These are phyloP conservation scores for Champsocephalus gunnari DNA, from an alignment of 2,797 vertebrate species.

Conservation along the genomic window DNA sequence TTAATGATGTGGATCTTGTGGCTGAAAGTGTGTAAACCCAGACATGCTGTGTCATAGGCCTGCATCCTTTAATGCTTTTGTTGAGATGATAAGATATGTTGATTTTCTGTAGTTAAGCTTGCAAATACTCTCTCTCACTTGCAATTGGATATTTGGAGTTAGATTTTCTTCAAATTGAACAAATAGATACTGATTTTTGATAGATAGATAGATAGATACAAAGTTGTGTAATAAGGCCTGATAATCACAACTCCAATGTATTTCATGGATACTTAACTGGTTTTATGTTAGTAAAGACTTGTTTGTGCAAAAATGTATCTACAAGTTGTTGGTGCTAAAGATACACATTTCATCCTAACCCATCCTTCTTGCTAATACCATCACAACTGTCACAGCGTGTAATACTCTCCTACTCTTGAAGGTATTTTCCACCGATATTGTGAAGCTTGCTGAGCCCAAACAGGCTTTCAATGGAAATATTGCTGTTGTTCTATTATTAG, in stretches of 20 bases:
- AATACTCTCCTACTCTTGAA: no score
- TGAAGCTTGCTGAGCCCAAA: not conserved
- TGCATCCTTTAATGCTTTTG: not conserved
- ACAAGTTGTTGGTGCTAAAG: not conserved
- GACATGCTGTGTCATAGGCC: no score
- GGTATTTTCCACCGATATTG: not conserved
- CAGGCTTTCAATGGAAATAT: not conserved
- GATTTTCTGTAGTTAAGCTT: not conserved
- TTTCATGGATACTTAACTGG: not conserved
- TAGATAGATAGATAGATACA: no score
- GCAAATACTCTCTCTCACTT: not conserved
- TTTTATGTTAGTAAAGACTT: not conserved
- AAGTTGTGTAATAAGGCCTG: not conserved
- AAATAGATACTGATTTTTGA: no score
- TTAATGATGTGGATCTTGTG: constrained; percentile 13
- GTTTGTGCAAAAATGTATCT: not conserved
- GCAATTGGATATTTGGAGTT: not conserved
- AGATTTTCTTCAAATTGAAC: not conserved
- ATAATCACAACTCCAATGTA: not conserved
- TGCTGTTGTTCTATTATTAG: constrained; percentile 8
- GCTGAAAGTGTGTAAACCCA: not conserved
- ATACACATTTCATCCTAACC: not conserved
- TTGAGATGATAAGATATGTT: not conserved
- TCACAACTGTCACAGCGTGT: not conserved
- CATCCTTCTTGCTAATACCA: not conserved